Evolutionary conservation across 23 tunicate species (phyloP).

Genomic region (Diplosoma virens): DNA sequence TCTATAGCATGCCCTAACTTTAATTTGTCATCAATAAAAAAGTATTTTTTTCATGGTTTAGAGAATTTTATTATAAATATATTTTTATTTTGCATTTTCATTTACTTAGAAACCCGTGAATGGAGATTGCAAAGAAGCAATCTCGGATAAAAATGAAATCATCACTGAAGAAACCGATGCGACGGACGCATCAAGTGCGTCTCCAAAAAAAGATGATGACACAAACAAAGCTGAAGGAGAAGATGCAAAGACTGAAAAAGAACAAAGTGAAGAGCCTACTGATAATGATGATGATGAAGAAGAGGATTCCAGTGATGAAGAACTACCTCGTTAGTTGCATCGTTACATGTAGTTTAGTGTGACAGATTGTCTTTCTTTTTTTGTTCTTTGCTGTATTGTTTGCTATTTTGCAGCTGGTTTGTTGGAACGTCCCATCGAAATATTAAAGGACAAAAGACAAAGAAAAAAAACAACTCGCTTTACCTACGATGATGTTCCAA

Average conservation of each 20-base stretch:
- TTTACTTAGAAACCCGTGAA: background rate
- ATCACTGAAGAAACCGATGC: too few species aligned
- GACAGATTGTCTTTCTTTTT: too few species aligned
- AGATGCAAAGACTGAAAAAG: slow-evolving; percentile 7
- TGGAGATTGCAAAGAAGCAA: background rate
- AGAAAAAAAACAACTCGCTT: slow-evolving; percentile 71
- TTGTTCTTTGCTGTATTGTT: too few species aligned
- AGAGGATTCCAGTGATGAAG: slow-evolving; percentile 43
- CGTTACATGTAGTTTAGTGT: too few species aligned
- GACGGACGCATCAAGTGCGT: too few species aligned
- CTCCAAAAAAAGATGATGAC: background rate
- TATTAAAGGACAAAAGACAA: slow-evolving; percentile 56
- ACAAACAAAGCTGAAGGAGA: background rate
- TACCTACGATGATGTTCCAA: slow-evolving; percentile 59
- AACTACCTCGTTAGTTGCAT: slow-evolving; percentile 58
- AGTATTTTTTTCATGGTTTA: background rate
- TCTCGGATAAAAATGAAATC: background rate
- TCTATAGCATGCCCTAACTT: too few species aligned
- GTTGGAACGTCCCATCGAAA: slow-evolving; percentile 71
- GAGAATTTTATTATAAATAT: background rate
- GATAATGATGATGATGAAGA: slow-evolving; percentile 33
- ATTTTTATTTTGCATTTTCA: background rate
- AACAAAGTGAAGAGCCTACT: background rate
- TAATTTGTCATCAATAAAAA: too few species aligned
- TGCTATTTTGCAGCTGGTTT: slow-evolving; percentile 60